phyloP scores from a whole-genome alignment of 2,888 invertebrate genomes.

The Acanthacorydalis orientalis region DNA sequence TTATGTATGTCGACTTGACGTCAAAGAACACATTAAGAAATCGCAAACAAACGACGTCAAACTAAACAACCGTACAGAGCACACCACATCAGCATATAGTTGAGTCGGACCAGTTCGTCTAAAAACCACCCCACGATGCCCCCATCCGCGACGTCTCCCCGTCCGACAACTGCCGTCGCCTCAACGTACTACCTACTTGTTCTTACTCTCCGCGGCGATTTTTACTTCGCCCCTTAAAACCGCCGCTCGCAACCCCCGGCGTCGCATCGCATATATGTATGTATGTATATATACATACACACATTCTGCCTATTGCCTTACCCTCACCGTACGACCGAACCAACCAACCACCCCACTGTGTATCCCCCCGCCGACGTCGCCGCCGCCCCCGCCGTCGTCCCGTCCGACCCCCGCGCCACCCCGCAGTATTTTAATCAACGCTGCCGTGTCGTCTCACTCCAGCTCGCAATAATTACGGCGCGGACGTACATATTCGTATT shows the following conservation, averaged over 20 bases:
- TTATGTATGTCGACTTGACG: conserved; percentile 8
- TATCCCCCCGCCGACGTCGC: conserved; percentile 10
- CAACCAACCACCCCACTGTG: conserved; percentile 7
- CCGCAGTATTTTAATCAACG: not conserved
- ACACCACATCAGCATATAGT: not conserved
- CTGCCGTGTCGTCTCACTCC: too few relatives aligned
- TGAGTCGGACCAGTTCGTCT: not conserved
- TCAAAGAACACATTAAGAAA: conserved; percentile 13
- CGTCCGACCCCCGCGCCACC: conserved; percentile 7
- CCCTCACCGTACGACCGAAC: conserved; percentile 5
- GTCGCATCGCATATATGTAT: not conserved
- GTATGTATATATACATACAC: conserved; percentile 1
- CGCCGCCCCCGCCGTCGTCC: conserved; percentile 8
- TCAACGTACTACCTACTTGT: conserved; percentile 1
- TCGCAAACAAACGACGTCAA: conserved; percentile 15
- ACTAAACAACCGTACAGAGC: conserved; percentile 1
- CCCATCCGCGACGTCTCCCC: not conserved
- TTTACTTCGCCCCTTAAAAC: conserved; percentile 6
- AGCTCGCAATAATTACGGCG: too few relatives aligned
- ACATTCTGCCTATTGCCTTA: conserved; percentile 9
- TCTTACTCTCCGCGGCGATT: conserved; percentile 6
- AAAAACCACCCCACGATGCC: not conserved
- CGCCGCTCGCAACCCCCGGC: not conserved
- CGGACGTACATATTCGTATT: not conserved
- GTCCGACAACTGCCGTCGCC: not conserved